Base-by-base conservation (phyloP, 2,888 invertebrate genomes). In the Xestia rhomboidea region DNA sequence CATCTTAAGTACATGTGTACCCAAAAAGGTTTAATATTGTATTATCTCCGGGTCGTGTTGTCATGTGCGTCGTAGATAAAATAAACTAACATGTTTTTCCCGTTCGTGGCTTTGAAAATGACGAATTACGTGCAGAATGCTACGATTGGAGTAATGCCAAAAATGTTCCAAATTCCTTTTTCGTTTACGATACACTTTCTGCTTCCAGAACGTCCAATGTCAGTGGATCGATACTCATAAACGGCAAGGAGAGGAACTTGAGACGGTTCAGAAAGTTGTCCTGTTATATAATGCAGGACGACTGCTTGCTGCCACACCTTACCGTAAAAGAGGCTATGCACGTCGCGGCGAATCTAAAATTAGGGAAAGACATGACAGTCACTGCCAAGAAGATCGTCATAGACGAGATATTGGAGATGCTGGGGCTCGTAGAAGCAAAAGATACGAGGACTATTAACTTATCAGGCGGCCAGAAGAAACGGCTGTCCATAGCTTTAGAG, bases 281-380 rank as follows among this genome's bases (percentile, higher is more conserved):
- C 24, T 99, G 99, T 92, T 99, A 99, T 95, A 99, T 99, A 88
- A 99, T 99, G 99, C 99, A 99, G 93, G 99, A 99, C 91, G 99
- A 99, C 93, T 98, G 98, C 84, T 96, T 99, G 2, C 97, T 99
- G 72, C 99, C 99, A 2, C 99, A 99, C 93, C 97, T 99, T 46
- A 98, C 99, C 0, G 99, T 99, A 44, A 97, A 97, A 89, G 99
- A 99, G 95, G 98, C 99, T 49, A 99, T 99, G 98, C 98, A 98
- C 94, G 99, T 99, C 6, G 98, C 99, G 1, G 99, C 99, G 18
- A 99, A 99, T 95, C 97, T 99, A 54, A 99, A 99, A 96, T 97
- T 99, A 73, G 98, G 98, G 49, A 98, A 98, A 92, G 98, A 98
- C 90, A 98, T 98, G 95, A 97, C 97, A 60, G 96, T 96, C 71